Percentiles rank a stretch among this genome's conserved stretches.
phyloP scores from a whole-genome alignment of 2,888 invertebrate genomes.

The Heliconius hortense region DNA sequence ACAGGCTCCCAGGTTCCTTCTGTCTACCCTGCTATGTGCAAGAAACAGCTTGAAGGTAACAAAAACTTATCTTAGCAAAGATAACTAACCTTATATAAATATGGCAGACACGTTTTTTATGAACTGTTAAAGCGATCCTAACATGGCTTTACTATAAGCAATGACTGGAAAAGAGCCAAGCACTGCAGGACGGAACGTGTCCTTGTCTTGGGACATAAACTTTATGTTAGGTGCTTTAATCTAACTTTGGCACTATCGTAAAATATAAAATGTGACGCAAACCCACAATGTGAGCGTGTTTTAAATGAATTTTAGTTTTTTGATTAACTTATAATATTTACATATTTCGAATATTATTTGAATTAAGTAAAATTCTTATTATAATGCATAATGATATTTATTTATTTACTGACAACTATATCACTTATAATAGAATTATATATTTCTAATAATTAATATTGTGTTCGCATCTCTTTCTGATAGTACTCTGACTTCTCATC shows the following conservation, averaged over 20 bases:
- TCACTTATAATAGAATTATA: too few relatives aligned
- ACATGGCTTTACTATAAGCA: constrained; percentile 19
- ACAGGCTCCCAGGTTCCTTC: too few relatives aligned
- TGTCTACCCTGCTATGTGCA: too few relatives aligned
- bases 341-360: too few relatives aligned
- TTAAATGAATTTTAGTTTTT: neutral
- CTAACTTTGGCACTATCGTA: constrained; percentile 62
- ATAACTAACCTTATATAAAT: neutral
- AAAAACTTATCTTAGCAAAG: too few relatives aligned
- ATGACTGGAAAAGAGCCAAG: constrained; percentile 40
- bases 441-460: too few relatives aligned
- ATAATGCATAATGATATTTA: too few relatives aligned
- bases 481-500: too few relatives aligned
- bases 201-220: constrained; percentile 48
- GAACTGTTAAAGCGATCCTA: constrained; percentile 8
- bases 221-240: constrained; percentile 43
- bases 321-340: neutral
- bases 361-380: too few relatives aligned
- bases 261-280: constrained; percentile 55
- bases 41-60: too few relatives aligned
- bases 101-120: neutral
- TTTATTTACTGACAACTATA: too few relatives aligned
- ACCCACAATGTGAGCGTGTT: constrained; percentile 42
- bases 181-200: constrained; percentile 32
- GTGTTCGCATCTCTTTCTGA: too few relatives aligned